Conservation (phyloP, 2,888 invertebrate genomes). For the Limnephilus rhombicus region DNA sequence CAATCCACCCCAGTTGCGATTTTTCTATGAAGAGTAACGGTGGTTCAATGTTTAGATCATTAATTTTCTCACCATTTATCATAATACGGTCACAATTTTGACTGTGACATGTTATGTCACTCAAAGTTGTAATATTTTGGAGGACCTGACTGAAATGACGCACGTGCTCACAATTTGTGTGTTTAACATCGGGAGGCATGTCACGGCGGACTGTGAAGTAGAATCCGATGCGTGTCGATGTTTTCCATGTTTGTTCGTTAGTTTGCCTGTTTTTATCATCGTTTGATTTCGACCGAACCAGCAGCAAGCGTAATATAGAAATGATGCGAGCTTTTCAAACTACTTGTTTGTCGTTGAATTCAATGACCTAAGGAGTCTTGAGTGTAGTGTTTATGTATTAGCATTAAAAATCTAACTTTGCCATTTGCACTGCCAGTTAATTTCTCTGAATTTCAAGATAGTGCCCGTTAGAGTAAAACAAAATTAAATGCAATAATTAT, state of each 20-base stretch:
- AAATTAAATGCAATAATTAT: no score
- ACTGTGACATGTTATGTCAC: neutral
- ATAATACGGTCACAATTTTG: neutral
- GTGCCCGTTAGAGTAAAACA: neutral
- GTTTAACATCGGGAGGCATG: conserved; percentile 16
- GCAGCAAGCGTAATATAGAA: neutral
- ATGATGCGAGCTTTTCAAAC: neutral
- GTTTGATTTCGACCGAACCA: conserved; percentile 15
- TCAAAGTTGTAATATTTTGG: neutral
- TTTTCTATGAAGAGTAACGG: no score
- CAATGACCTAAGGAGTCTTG: neutral
- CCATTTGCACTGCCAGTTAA: neutral
- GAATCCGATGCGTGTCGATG: conserved; percentile 8
- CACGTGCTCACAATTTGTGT: conserved; percentile 23
- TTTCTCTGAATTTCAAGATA: neutral
- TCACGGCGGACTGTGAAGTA: neutral
- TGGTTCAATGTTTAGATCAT: no score
- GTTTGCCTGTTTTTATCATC: neutral
- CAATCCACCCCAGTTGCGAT: no score
- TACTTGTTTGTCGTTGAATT: neutral
- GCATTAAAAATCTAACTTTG: neutral
- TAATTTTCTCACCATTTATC: no score
- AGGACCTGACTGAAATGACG: neutral
- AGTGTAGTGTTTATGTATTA: neutral
- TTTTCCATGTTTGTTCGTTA: neutral